Conservation (phyloP, 1,140 invertebrate species). For the Caenorhabditis inopinata region DNA sequence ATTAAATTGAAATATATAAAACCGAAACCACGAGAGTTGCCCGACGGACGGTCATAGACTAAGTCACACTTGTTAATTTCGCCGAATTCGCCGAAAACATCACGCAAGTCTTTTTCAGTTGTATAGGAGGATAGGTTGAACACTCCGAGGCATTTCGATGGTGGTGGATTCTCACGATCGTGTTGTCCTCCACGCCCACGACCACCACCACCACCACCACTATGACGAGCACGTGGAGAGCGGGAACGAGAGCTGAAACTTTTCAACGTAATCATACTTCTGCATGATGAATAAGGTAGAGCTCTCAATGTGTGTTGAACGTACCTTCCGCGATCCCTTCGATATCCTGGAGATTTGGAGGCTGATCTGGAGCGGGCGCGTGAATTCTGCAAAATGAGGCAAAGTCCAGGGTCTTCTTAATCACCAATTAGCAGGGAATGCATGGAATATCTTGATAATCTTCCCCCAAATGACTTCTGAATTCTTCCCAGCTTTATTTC, state of each 20-base stretch:
- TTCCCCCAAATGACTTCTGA: neutral
- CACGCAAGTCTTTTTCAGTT: slow-evolving; percentile 49
- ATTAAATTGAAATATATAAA: slow-evolving; percentile 90
- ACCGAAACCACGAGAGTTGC: slow-evolving; percentile 88
- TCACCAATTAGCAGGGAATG: neutral
- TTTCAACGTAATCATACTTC: too few species aligned
- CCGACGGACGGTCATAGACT: slow-evolving; percentile 70
- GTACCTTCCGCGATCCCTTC: neutral
- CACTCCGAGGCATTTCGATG: slow-evolving; percentile 47
- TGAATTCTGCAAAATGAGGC: neutral
- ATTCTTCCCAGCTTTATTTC: neutral
- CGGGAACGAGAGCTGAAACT: slow-evolving; percentile 16
- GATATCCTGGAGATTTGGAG: neutral
- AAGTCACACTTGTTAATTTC: slow-evolving; percentile 53
- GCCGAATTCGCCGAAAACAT: slow-evolving; percentile 51
- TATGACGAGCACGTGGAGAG: neutral
- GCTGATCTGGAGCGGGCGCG: slow-evolving; percentile 24
- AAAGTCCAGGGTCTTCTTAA: neutral
- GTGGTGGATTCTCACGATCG: slow-evolving; percentile 42
- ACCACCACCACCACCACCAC: slow-evolving; percentile 12
- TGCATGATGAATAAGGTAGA: too few species aligned
- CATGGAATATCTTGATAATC: neutral
- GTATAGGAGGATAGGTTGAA: slow-evolving; percentile 53
- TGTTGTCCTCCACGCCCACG: neutral
- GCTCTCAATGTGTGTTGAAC: too few species aligned